These are phyloP conservation scores for Penelope pileata DNA, from an alignment of 2,113 vertebrate species.

Conservation along the genomic window DNA sequence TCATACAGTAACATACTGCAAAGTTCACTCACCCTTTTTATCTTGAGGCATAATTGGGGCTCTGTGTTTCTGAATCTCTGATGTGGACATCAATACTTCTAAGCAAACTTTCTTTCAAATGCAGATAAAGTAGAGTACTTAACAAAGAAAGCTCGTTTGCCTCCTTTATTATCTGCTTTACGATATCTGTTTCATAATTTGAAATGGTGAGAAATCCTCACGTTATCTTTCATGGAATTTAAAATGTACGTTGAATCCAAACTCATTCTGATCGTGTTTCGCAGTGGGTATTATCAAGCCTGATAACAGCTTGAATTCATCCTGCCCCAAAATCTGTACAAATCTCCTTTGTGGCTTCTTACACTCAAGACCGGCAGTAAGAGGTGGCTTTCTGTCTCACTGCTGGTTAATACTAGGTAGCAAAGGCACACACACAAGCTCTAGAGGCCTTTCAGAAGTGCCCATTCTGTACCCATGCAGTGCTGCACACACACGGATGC, in stretches of 20 bases:
- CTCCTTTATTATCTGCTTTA: background rate
- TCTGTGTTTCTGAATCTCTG: conserved; percentile 39
- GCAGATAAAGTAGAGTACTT: conserved; percentile 44
- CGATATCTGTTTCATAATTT: conserved; percentile 10
- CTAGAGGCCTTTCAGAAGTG: background rate
- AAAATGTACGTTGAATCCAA: background rate
- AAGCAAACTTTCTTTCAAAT: conserved; percentile 67
- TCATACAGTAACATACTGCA: conserved; percentile 63
- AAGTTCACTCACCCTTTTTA: conserved; percentile 59
- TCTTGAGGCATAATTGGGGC: conserved; percentile 22
- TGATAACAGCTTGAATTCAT: background rate
- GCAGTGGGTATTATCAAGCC: background rate
- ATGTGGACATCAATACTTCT: conserved; percentile 39
- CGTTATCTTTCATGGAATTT: background rate
- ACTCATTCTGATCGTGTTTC: accelerated
- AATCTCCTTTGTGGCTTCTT: background rate
- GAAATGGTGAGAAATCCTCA: background rate
- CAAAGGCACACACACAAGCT: background rate
- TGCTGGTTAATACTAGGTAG: background rate
- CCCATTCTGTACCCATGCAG: accelerated
- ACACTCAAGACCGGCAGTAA: accelerated
- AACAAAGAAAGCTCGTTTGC: background rate
- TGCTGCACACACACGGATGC: background rate
- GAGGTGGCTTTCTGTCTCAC: background rate
- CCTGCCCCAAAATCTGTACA: background rate